Evolutionary conservation across 1,140 invertebrate species (phyloP).

Genomic region (Lasioglossum albipes): DNA sequence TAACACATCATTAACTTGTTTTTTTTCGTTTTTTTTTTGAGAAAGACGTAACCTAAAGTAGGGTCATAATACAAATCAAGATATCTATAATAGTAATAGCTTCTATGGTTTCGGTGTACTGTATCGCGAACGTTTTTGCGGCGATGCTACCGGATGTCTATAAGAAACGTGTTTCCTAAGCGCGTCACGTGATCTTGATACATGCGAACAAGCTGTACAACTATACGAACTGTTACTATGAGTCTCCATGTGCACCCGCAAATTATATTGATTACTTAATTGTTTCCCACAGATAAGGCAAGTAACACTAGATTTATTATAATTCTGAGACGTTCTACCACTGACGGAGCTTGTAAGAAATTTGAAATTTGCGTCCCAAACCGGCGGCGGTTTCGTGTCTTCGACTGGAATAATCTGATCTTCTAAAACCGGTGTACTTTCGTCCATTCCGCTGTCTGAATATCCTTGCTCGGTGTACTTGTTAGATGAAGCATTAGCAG

Average conservation of each 20-base stretch:
- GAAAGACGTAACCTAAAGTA: constrained; percentile 36
- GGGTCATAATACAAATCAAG: constrained; percentile 21
- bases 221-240: constrained; percentile 91
- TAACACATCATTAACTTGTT: constrained; percentile 16
- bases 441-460: constrained; percentile 53
- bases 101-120: constrained; percentile 67
- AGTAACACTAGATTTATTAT: constrained; percentile 83
- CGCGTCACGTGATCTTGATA: constrained; percentile 91
- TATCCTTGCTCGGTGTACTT: constrained; percentile 57
- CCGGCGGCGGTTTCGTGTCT: constrained; percentile 67
- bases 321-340: constrained; percentile 67
- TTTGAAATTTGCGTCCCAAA: constrained; percentile 73
- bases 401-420: constrained; percentile 63
- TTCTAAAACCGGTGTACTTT: constrained; percentile 50
- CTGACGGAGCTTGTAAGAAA: constrained; percentile 65
- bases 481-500: constrained; percentile 45
- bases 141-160: constrained; percentile 84
- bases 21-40: not conserved
- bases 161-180: constrained; percentile 93
- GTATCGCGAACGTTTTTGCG: constrained; percentile 76
- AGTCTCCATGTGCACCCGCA: constrained; percentile 93
- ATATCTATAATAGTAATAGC: constrained; percentile 29
- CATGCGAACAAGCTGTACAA: constrained; percentile 91
- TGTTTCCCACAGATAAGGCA: constrained; percentile 93
- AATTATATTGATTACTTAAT: constrained; percentile 93